Base-by-base conservation (phyloP, 2,113 vertebrate genomes). In the Ahaetulla prasina region DNA sequence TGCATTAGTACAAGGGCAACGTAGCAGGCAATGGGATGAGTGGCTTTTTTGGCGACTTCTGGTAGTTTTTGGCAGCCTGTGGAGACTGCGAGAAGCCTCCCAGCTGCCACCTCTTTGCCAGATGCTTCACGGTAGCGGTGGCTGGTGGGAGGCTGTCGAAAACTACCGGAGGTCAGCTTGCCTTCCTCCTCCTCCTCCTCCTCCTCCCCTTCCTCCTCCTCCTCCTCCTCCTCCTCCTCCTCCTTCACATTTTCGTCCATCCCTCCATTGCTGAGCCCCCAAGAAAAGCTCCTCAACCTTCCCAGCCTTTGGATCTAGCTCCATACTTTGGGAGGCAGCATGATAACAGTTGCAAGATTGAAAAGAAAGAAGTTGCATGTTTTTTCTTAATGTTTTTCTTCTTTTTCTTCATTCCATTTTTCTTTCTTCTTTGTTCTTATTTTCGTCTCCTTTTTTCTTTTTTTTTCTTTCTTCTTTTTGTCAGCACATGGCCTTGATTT, bases 271-370 rank as follows among this genome's bases (percentile, higher is more conserved):
- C 89, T 94, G 89, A 94, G 88, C 90, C 63, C 68, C 88, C 89
- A 94, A 91, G 93, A 95, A 95, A 80, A 90, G 30, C 52, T 94
- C 93, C 12, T 95, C 92, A 95, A 93, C 93, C 57, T 89, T 84
- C 39, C 74, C 39, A 68, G 11, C 55, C 84, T 45, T 11, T 87
- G 89, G 55, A 35, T 86, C 68, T 2, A 74, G 16, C 68, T 74
- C 16, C n/a, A 18, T 39, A 74, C 6, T 35, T 74, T 20, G 35
- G 35, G 74, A 39, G 68, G 18, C 18, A 80, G 9, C 18, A 3
- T 80, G 35, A 20, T 7, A 80, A 39, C 68, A 20, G n/a, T 43
- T 39, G 74, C 35, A 80, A 80, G 18, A 43, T 22, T 9, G 0
- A 8, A 68, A 35, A 39, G 53, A 80, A 39, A 80, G 18, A 80